Evolutionary conservation across 2,113 vertebrate species (phyloP).

Genomic region (Aegotheles bennettii): DNA sequence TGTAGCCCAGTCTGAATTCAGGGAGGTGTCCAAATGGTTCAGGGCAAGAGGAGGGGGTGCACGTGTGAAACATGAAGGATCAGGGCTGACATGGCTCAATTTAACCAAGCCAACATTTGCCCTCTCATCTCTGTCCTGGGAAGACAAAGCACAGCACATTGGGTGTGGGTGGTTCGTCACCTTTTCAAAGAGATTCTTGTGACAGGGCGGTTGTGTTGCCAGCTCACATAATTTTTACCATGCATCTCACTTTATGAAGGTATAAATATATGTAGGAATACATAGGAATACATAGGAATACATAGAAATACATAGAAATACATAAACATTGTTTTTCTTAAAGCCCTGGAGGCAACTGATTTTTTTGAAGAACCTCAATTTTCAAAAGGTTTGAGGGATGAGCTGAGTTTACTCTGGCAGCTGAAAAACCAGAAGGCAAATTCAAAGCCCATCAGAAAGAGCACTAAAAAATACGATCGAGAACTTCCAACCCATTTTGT

Average conservation of each 20-base stretch:
- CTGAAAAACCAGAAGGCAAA: background rate
- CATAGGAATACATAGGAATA: background rate
- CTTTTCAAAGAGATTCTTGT: background rate
- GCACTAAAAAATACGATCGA: background rate
- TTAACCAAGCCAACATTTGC: background rate
- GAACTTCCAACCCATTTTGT: background rate
- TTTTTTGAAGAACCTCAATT: background rate
- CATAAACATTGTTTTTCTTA: background rate
- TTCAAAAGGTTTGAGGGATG: background rate
- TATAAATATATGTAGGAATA: background rate
- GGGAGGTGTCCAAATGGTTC: background rate
- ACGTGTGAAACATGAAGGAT: background rate
- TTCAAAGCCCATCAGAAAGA: background rate
- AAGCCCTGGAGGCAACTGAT: background rate
- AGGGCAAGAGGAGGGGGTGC: background rate
- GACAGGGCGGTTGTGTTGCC: background rate
- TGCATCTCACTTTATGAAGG: background rate
- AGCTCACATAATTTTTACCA: background rate
- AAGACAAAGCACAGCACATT: background rate
- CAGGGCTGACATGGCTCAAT: background rate
- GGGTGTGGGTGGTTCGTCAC: background rate
- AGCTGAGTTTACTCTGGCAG: background rate
- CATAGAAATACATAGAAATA: background rate
- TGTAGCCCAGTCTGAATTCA: background rate
- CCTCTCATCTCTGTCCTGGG: background rate